Base-by-base conservation (phyloP, 2,888 invertebrate genomes). In the Gandaritis pyraliata region DNA sequence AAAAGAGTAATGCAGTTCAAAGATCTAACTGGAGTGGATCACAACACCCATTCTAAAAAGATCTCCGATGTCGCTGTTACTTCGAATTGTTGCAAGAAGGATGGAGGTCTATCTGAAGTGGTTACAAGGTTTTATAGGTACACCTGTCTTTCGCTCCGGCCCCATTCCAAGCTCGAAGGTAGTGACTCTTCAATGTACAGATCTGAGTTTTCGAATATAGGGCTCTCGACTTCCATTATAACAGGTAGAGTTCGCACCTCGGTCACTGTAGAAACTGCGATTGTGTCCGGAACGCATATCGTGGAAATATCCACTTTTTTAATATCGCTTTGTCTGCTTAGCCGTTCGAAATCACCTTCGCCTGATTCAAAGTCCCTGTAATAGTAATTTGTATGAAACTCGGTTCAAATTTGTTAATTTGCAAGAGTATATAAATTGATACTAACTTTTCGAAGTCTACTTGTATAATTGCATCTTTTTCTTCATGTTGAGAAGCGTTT, bases 101-200 rank as follows among this genome's bases (percentile, higher is more conserved):
- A 47, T 33, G 45, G 68, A 68, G 65, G 64, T 65, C 66, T 62
- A 51, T 61, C 41, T 64, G 59, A 48, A 58, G 41, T 64, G 58
- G 58, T 61, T 69, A 69, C 69, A 66, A 69, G 70, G 68, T 67
- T 66, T 64, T 38, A 65, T 75, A 81, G 77, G 75, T 91, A 90
- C 85, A 87, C 90, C 92, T 93, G 83, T 81, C 86, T 76, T 69
- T 80, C 82, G 69, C 82, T 82, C 85, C 93, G 93, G 88, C 94
- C 94, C 90, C 94, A 95, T 77, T 95, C 95, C 88, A 96, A 94
- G 84, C 96, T 97, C 79, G 96, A 96, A 63, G 97, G 96, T 90
- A 97, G 94, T 69, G 97, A 97, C 87, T 97, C 97, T 82, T 97
- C 97, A 87, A 97, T 96, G 93, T 96, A 97, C 94, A 95, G 96